Base-by-base conservation (phyloP, 1,140 invertebrate species). In the Cataglyphis hispanica region DNA sequence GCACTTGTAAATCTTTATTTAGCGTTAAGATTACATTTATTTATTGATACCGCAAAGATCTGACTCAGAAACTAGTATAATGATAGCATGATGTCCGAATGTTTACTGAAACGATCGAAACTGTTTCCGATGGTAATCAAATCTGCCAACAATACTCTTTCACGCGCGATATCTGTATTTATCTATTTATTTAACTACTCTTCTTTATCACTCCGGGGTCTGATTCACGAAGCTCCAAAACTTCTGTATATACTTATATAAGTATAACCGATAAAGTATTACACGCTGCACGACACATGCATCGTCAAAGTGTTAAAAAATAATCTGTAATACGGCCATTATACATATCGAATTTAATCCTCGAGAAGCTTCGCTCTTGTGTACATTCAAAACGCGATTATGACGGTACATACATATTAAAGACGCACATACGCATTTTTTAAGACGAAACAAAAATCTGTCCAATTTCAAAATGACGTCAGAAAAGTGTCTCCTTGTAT, bases 81-180 rank as follows among this genome's bases (percentile, higher is more conserved):
- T 34, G 34, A 61, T 76, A 37, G 69, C 31, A 70, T 88, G 77
- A 46, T 75, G 75, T 3, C n/a, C 46, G 25, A 67, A 67, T 89
- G 69, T 88, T 89, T 88, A 86, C 84, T 66, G 87, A 76, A 72
- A 74, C 64, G 58, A 43, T 13, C 74, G 74, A 85, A 86, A 86
- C 13, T 60, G 83, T 69, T 87, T 85, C 77, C 81, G 74, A 56
- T 85, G 40, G 83, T 88, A 89, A 88, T 88, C 86, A 66, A 74
- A 70, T 74, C 27, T 58, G 34, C 69, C 53, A 75, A 89, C 87
- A 78, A 86, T 63, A 86, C 87, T 85, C 87, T 85, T 69, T 86
- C 46, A 50, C n/a, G 46, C n/a, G 46, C 84, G 88, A 88, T 89
- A 89, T 89, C 76, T 83, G 64, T 70, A 37, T 67, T 64, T 86